Percentiles rank a stretch among this genome's conserved stretches.
Conservation (phyloP, 2,113 vertebrate species). For the Sylvia atricapilla region DNA sequence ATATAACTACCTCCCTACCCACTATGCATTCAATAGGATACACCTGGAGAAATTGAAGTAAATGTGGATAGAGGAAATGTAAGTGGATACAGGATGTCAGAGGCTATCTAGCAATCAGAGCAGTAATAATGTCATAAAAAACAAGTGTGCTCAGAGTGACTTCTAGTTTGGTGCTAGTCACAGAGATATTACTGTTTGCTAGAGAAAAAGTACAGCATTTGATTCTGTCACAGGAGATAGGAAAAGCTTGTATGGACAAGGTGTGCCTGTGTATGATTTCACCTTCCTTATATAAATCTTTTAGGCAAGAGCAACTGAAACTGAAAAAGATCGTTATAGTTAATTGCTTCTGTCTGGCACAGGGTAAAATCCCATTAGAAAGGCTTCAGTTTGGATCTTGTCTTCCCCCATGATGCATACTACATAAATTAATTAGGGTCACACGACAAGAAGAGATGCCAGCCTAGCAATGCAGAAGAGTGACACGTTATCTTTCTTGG, state of each 20-base stretch:
- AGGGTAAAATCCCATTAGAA: constrained; percentile 50
- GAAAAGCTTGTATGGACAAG: constrained; percentile 1
- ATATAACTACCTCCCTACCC: not conserved
- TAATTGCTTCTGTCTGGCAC: constrained; percentile 53
- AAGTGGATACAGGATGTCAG: not conserved
- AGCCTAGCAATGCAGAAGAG: not conserved
- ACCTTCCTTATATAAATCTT: constrained; percentile 35
- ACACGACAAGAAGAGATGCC: not conserved
- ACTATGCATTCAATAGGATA: not conserved
- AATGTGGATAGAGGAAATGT: not conserved
- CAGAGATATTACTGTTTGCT: not conserved
- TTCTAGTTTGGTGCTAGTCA: not conserved
- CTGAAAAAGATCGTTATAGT: constrained; percentile 44
- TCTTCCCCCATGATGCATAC: constrained; percentile 9
- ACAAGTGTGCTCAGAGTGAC: not conserved
- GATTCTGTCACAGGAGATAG: not conserved
- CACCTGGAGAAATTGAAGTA: not conserved
- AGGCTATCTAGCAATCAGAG: not conserved
- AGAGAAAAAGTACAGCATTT: not conserved
- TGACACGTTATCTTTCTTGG: not conserved
- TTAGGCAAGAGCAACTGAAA: constrained; percentile 41
- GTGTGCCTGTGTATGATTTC: constrained; percentile 26
- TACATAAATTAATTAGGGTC: constrained; percentile 41
- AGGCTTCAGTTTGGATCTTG: constrained; percentile 24
- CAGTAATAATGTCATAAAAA: not conserved